Base-by-base conservation (phyloP, 2,797 vertebrate genomes). In the Orestias chungarensis region DNA sequence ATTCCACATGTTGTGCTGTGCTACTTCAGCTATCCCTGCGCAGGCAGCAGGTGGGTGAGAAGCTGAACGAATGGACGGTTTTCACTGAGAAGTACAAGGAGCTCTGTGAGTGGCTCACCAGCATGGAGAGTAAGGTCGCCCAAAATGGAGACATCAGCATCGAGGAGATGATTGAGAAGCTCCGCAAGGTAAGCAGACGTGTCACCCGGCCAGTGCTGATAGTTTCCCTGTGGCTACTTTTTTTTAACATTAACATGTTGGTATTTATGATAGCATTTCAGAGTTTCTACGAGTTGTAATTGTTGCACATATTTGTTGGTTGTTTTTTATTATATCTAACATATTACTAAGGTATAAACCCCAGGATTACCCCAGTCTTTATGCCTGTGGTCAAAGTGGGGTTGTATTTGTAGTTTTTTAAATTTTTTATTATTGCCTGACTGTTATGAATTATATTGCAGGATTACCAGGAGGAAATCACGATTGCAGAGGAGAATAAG, bases 121-220 rank as follows among this genome's bases (percentile, higher is more conserved):
- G 96, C 83, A 99, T 99, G 97, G 98, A 99, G 91, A 96, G 95
- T 93, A 99, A 98, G 70, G 97, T 99, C 46, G 98, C 98, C 35
- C 97, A 99, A 78, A 99, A 97, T 33, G 97, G 96, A 27, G 97
- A 99, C 90, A 94, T 99, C 88, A 96, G 96, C 92, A 99, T 99
- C 35, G 97, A 99, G 84, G 98, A 99, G 77, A 99, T 99, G 98
- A 98, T 99, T n/a, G 96, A 99, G 78, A 99, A 98, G 85, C 97
- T 99, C 57, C 96, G 89, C 82, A 99, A 99, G 97, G 98, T 99
- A 94, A 76, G 31, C 3, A 42, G 0, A 55, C 12, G 62, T 6
- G 15, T 47, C 29, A 47, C 3, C 23, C 42, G 15, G 6, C n/a
- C 11, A 29, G 20, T 38, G 59, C 23, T 6, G 59, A 40, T 2